Evolutionary conservation across 2,797 vertebrate genomes (phyloP), one percentile per base, ranked within the genome.

Genomic region (Sebastes matsubarae): DNA sequence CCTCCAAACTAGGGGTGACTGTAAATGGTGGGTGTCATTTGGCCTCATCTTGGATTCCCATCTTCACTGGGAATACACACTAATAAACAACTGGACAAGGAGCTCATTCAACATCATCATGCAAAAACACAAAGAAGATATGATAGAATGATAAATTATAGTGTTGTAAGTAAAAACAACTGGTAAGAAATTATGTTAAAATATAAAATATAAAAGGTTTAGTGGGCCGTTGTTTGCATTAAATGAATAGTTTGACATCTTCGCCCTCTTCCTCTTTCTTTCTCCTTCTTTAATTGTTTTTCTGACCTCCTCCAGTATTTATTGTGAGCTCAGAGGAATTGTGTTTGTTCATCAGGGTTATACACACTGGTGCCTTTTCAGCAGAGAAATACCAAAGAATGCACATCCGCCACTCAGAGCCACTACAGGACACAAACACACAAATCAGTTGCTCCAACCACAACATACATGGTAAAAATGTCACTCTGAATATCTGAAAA

Each of bases 1-100:
- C 42, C 55, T 73, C 30, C 16, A 74, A 79, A 79, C 52, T 46
- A 42, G 68, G 8, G 77, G 42, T 67, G 74, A 89, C 32, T 79
- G 83, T 85, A 89, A 92, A 87, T 88, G 90, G 85, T 65, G 84
- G 66, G 69, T 90, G 77, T 66, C 69, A 71, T 76, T 92, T 80
- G 67, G 22, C 60, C 58, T 68, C 42, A 42, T 4, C 52, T 38
- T 52, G 42, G 14, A 58, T 80, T 63, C 50, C n/a, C 60, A 77
- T 75, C 63, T 68, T 86, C 64, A 68, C 61, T 59, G 74, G 74
- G 86, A 79, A 71, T 32, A 68, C 42, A 68, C 63, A 30, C 14
- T 10, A 74, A 79, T 82, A 84, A 88, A 86, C 73, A 75, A n/a
- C 67, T 18, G 70, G 42, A 89, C 82, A 89, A 87, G 82, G 80